Evolutionary conservation across 2,797 vertebrate genomes (phyloP), one percentile per base, ranked within the genome.

Genomic region (Alectoris magna): DNA sequence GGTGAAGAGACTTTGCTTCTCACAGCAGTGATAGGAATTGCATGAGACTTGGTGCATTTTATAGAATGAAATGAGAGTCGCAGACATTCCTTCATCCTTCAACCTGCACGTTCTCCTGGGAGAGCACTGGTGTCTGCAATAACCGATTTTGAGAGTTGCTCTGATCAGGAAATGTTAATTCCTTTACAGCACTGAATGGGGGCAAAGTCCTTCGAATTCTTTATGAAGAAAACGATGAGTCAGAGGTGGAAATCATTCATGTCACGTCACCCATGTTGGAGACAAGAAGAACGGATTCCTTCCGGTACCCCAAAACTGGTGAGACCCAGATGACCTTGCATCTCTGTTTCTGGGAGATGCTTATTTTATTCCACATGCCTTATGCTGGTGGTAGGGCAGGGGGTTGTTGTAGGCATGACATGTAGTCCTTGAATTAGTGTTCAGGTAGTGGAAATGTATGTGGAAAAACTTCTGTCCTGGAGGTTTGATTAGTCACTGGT

Each of bases 201-300:
- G 95, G 96, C 86, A 98, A 97, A 97, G 95, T 98, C 89, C 97
- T 98, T 93, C 95, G 94, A 90, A 98, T 98, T 93, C 96, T 98
- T 29, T 98, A 98, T 94, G 98, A 98, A 95, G 98, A 98, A 96
- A 98, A 98, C 1, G 98, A 98, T 87, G 98, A 98, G 76, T 98
- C 98, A 10, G 97, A 98, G 43, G 98, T 98, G 83, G 98, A 98
- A 94, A 97, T 98, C 77, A 98, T 98, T 93, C 98, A 98, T 39
- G 98, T 98, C 87, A 98, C 98, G 5, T 98, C 98, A 0, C 98
- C 98, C 58, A 97, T 98, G 98, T 84, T 98, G 96, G 98, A 98
- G 96, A 98, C 98, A 6, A 98, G 98, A 70, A 97, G 97, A 92
- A 98, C 98, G 36, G 98, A 98, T 97, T 98, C 98, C 31, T 98